phyloP scores from a whole-genome alignment of 2,113 vertebrate species.

The Aphelocoma coerulescens region DNA sequence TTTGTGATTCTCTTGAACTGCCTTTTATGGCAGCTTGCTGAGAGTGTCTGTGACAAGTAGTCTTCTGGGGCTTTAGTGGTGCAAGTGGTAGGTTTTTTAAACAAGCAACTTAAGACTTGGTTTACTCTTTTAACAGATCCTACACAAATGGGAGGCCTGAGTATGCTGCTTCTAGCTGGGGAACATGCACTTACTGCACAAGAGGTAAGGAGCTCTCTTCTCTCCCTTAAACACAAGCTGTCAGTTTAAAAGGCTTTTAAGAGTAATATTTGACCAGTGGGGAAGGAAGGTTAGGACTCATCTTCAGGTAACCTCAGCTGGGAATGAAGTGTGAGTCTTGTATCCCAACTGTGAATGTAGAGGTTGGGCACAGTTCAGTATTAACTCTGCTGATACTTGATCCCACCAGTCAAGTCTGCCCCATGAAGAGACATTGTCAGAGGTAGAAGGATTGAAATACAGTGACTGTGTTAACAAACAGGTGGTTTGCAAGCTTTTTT shows the following conservation, averaged over 20 bases:
- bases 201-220: slow-evolving; percentile 79
- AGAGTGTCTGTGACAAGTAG: slow-evolving; percentile 28
- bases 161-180: slow-evolving; percentile 96
- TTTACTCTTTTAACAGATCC: slow-evolving; percentile 81
- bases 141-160: slow-evolving; percentile 97
- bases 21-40: slow-evolving; percentile 49
- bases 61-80: neutral
- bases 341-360: neutral
- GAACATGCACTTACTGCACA: slow-evolving; percentile 92
- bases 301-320: neutral
- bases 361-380: neutral
- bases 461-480: neutral
- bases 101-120: slow-evolving; percentile 7
- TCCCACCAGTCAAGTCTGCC: neutral
- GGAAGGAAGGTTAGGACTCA: neutral
- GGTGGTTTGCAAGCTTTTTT: neutral
- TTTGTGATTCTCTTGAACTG: slow-evolving; percentile 47
- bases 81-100: slow-evolving; percentile 2
- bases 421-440: neutral
- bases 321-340: neutral
- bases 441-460: neutral
- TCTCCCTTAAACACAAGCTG: neutral
- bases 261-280: neutral
- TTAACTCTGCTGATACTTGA: neutral
- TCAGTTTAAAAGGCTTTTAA: neutral